Percentiles rank a stretch among this genome's conserved stretches.
Evolutionary conservation across 2,888 invertebrate genomes (phyloP).

Genomic region (Drosophila mimica): DNA sequence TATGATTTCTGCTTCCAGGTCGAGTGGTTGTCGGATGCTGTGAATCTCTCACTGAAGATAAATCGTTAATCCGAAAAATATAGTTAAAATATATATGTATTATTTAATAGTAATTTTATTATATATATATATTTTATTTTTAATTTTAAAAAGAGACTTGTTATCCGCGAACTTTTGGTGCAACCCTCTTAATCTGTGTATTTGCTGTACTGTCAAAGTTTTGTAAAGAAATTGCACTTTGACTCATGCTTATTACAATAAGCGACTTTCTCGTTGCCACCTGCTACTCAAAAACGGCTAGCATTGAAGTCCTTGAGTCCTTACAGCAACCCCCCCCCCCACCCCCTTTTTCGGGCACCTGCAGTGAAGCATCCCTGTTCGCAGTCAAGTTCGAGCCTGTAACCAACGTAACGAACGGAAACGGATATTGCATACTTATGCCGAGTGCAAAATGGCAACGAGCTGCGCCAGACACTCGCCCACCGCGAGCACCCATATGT

Average conservation of each 20-base stretch:
- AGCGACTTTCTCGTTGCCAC: constrained; percentile 59
- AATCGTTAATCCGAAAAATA: background rate
- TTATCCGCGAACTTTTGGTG: background rate
- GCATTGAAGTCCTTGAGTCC: constrained; percentile 40
- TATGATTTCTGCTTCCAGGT: background rate
- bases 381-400: constrained; percentile 62
- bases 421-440: constrained; percentile 83
- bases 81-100: background rate
- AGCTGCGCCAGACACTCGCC: constrained; percentile 47
- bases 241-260: constrained; percentile 74
- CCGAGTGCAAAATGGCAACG: constrained; percentile 73
- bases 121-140: too few species aligned
- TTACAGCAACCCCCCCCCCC: background rate
- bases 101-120: background rate
- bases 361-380: background rate
- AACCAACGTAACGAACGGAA: constrained; percentile 80
- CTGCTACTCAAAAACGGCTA: constrained; percentile 66
- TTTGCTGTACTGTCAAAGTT: constrained; percentile 39
- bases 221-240: constrained; percentile 73
- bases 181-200: constrained; percentile 45
- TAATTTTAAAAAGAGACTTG: too few species aligned
- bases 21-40: background rate
- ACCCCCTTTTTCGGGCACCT: background rate
- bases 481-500: background rate
- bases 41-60: background rate